Evolutionary conservation across 2,797 vertebrate genomes (phyloP).

Genomic region (Gephyroberyx darwinii): DNA sequence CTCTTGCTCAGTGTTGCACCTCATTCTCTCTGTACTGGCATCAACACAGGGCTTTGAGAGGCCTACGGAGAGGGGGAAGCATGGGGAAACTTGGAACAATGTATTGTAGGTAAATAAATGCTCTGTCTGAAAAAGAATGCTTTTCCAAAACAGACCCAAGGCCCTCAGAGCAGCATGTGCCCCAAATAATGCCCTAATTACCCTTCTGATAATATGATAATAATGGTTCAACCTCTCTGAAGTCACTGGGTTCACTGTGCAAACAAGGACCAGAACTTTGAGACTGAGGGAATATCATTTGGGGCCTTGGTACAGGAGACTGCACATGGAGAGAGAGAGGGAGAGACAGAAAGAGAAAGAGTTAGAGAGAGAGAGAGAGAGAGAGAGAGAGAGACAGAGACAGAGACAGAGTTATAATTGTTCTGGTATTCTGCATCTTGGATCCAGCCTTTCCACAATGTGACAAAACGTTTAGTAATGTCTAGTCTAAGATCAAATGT

Average conservation of each 20-base stretch:
- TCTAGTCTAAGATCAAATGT: constrained; percentile 37
- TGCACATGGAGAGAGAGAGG: constrained; percentile 48
- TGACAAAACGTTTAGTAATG: constrained; percentile 41
- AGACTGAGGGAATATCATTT: constrained; percentile 73
- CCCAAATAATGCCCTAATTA: constrained; percentile 78
- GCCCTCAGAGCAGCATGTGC: constrained; percentile 64
- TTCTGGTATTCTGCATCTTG: constrained; percentile 25
- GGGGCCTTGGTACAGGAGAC: constrained; percentile 63
- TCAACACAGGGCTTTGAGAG: constrained; percentile 69
- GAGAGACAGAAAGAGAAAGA: background rate
- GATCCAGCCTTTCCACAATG: constrained; percentile 38
- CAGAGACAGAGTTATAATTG: background rate
- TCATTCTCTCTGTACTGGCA: constrained; percentile 76
- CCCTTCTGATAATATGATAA: constrained; percentile 76
- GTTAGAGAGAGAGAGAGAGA: background rate
- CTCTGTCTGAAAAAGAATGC: constrained; percentile 78
- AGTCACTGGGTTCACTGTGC: constrained; percentile 78
- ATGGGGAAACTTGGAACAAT: constrained; percentile 79
- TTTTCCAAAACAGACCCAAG: constrained; percentile 74
- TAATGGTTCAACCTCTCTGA: constrained; percentile 56
- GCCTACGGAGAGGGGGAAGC: constrained; percentile 75
- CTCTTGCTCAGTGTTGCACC: constrained; percentile 65
- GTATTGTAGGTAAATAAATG: constrained; percentile 84
- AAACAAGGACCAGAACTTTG: constrained; percentile 66
- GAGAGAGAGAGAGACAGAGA: background rate